These are phyloP conservation scores for Illadopsis cleaveri DNA, from an alignment of 2,113 vertebrate genomes.

Conservation along the genomic window DNA sequence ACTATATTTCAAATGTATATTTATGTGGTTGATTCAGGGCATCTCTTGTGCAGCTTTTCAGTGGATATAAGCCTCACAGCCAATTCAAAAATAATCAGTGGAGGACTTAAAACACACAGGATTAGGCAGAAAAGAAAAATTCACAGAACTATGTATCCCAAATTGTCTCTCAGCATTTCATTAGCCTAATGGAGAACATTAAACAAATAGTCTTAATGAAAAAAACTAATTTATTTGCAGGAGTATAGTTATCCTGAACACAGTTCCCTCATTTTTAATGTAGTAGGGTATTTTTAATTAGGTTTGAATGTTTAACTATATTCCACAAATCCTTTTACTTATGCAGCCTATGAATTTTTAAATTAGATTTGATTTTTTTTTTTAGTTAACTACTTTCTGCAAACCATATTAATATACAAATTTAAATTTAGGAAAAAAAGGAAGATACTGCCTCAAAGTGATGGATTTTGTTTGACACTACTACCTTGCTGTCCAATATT, in stretches of 20 bases:
- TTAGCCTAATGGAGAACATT: slow-evolving; percentile 23
- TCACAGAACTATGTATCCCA: neutral
- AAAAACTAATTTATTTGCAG: slow-evolving; percentile 43
- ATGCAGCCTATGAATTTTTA: slow-evolving; percentile 37
- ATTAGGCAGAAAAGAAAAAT: slow-evolving; percentile 35
- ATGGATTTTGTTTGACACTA: slow-evolving; percentile 13
- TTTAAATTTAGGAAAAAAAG: neutral
- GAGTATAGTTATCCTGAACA: slow-evolving; percentile 23
- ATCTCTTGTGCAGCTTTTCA: neutral
- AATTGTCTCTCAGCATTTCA: slow-evolving; percentile 9
- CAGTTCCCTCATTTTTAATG: slow-evolving; percentile 47
- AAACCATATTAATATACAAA: slow-evolving; percentile 46
- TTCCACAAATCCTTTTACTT: slow-evolving; percentile 34
- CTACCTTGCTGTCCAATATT: neutral
- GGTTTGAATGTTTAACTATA: neutral
- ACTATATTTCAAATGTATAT: neutral
- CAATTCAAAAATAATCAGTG: neutral
- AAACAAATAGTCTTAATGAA: slow-evolving; percentile 20
- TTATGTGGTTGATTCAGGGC: neutral
- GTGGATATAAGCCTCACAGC: neutral
- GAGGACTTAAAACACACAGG: neutral
- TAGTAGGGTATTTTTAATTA: slow-evolving; percentile 38
- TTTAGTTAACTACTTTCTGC: slow-evolving; percentile 15
- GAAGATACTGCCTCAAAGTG: slow-evolving; percentile 36
- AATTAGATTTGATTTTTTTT: slow-evolving; percentile 61